phyloP scores from a whole-genome alignment of 1,140 invertebrate genomes.

The Ephestia elutella region DNA sequence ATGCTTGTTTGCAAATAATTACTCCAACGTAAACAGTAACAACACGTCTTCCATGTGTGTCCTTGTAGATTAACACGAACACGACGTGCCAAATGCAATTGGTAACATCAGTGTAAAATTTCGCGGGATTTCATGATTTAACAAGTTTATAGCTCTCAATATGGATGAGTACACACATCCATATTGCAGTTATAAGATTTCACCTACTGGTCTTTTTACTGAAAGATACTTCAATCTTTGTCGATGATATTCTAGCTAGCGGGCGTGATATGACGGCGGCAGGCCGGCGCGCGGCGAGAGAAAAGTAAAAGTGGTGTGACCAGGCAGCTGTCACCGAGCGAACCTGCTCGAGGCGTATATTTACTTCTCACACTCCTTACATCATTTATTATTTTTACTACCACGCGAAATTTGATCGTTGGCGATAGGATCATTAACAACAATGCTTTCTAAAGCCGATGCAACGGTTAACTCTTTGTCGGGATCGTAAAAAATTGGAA shows the following conservation, averaged over 20 bases:
- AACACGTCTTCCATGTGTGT: slow-evolving; percentile 4
- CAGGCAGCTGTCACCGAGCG: slow-evolving; percentile 43
- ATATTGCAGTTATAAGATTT: no score
- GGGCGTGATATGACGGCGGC: background rate
- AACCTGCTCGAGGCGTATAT: slow-evolving; percentile 26
- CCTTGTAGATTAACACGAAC: background rate
- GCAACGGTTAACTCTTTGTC: slow-evolving; percentile 57
- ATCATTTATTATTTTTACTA: slow-evolving; percentile 13
- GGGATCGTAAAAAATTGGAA: slow-evolving; percentile 27
- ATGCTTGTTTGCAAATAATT: slow-evolving; percentile 66
- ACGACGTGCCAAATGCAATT: background rate
- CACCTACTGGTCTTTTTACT: no score
- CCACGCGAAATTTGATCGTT: background rate
- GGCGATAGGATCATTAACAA: slow-evolving; percentile 27
- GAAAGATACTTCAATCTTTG: no score
- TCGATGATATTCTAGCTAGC: background rate
- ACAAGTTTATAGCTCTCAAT: background rate
- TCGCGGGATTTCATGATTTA: background rate
- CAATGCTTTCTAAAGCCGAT: slow-evolving; percentile 10
- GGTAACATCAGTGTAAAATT: background rate
- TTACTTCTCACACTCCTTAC: slow-evolving; percentile 21
- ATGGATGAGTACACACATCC: background rate
- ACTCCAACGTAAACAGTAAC: slow-evolving; percentile 16
- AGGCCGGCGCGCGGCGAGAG: slow-evolving; percentile 32
- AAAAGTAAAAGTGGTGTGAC: slow-evolving; percentile 66